phyloP scores from a whole-genome alignment of 2,113 vertebrate species.

The Microtus montanus region DNA sequence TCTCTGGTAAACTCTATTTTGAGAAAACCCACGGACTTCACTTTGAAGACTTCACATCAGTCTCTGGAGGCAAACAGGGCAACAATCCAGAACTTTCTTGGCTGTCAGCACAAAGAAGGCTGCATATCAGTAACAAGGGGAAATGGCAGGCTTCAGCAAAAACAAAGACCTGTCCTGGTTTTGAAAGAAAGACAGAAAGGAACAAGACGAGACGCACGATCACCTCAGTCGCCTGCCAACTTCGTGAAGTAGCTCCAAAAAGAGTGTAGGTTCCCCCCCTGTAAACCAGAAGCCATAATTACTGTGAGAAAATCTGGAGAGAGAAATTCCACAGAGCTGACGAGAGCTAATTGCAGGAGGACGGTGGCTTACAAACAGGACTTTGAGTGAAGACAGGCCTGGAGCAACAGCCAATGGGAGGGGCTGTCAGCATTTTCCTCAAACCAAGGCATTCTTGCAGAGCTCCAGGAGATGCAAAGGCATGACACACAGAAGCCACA shows the following conservation, averaged over 20 bases:
- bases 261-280: conserved; percentile 47
- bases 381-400: conserved; percentile 24
- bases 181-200: conserved; percentile 61
- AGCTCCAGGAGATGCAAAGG: not conserved
- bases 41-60: conserved; percentile 83
- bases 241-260: conserved; percentile 68
- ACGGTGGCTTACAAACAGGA: not conserved
- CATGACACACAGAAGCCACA: not conserved
- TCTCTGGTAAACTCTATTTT: conserved; percentile 77
- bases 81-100: conserved; percentile 83
- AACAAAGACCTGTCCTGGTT: conserved; percentile 80
- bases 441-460: not conserved
- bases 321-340: conserved; percentile 36
- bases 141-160: conserved; percentile 83
- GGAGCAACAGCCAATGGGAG: not conserved
- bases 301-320: conserved; percentile 53
- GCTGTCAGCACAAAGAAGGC: conserved; percentile 80
- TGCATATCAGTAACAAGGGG: conserved; percentile 80
- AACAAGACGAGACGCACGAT: conserved; percentile 71
- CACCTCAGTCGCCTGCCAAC: conserved; percentile 71
- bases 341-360: not conserved
- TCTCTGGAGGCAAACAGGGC: conserved; percentile 82
- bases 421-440: conserved; percentile 38
- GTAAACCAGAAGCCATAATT: conserved; percentile 73
- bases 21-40: conserved; percentile 77